Evolutionary conservation across 2,113 vertebrate species (phyloP).

Genomic region (Eira barbara): DNA sequence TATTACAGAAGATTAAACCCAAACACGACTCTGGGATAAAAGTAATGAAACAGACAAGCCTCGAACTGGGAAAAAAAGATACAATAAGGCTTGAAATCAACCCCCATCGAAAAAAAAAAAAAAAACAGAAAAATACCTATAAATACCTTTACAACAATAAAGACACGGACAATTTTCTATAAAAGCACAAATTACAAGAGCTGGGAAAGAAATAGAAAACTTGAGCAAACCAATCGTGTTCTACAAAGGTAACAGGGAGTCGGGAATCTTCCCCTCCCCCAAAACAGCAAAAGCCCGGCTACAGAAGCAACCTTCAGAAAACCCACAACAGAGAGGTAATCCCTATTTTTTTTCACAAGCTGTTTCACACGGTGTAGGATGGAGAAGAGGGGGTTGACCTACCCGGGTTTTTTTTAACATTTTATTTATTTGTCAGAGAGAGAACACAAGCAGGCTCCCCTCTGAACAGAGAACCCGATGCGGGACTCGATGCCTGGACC

Average conservation of each 20-base stretch:
- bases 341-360: not conserved
- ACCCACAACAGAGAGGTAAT: not conserved
- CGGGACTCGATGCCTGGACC: not conserved
- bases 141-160: not conserved
- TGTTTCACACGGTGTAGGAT: not conserved
- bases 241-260: not conserved
- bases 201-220: not conserved
- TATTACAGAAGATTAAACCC: not conserved
- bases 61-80: not conserved
- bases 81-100: not conserved
- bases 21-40: not conserved
- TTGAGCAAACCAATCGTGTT: not conserved
- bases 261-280: not conserved
- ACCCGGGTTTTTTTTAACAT: not conserved
- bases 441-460: not conserved
- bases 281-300: not conserved
- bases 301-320: not conserved
- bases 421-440: not conserved
- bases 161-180: not conserved
- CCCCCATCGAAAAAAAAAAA: not conserved
- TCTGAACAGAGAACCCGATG: not conserved
- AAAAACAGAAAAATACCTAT: not conserved
- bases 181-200: not conserved
- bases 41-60: not conserved
- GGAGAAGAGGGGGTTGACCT: too few relatives aligned